Percentiles rank a stretch among this genome's conserved stretches.
Conservation (phyloP, 1,140 invertebrate species). For the Asbolus verrucosus region DNA sequence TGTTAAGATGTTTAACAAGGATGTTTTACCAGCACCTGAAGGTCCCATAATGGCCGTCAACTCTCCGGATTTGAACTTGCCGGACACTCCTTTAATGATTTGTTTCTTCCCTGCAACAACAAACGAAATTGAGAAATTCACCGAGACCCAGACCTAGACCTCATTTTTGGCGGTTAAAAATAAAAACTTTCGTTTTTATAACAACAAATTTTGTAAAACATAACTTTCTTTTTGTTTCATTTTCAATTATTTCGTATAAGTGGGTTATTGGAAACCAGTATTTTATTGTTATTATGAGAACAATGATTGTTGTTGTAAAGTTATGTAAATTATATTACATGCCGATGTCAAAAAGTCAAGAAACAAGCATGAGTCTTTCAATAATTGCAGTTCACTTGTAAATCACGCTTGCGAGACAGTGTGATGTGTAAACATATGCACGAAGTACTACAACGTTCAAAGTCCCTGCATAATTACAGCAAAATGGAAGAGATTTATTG, state of each 20-base stretch:
- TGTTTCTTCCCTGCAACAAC: conserved; percentile 71
- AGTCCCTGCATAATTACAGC: too few species aligned
- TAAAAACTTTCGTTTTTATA: too few species aligned
- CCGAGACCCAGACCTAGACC: conserved; percentile 19
- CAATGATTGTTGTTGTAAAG: not conserved
- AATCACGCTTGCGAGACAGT: not conserved
- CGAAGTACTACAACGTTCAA: too few species aligned
- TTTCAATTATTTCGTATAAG: too few species aligned
- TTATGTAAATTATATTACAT: conserved; percentile 21
- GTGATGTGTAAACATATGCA: too few species aligned
- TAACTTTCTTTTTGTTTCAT: too few species aligned
- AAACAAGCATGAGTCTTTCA: too few species aligned
- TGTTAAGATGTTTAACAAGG: conserved; percentile 81
- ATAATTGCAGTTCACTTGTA: too few species aligned
- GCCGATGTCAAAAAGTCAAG: conserved; percentile 17
- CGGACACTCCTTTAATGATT: conserved; percentile 77
- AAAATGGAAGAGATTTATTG: too few species aligned
- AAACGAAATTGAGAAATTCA: conserved; percentile 9
- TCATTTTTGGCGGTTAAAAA: not conserved
- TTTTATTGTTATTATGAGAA: too few species aligned
- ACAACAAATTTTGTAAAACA: too few species aligned
- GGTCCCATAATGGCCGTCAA: conserved; percentile 87
- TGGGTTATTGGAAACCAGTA: too few species aligned
- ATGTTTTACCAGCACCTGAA: conserved; percentile 87
- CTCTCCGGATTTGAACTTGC: conserved; percentile 76